Base-by-base conservation (phyloP, 2,888 invertebrate species). In the Andrena marginata region DNA sequence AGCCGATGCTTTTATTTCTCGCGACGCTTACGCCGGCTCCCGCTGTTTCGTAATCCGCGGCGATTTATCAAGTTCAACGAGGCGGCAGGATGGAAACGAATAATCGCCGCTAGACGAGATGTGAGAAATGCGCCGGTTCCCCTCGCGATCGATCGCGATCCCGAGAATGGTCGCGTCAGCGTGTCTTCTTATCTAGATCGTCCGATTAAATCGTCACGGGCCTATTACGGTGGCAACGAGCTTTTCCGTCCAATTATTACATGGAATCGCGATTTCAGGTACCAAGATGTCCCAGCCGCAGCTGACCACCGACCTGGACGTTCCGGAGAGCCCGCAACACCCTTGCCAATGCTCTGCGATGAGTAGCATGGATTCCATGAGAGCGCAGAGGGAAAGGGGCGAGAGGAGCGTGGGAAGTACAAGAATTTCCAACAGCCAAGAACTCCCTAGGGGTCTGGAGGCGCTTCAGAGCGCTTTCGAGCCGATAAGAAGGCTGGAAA, bases 271-370 rank as follows among this genome's bases (percentile, higher is more conserved):
- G 56, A 23, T 89, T 88, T 35, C 82, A 90, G 90, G 77, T 73
- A 69, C 33, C 67, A 86, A 77, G 31, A 90, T 90, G 90, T 90
- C 90, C 16, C 90, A 90, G 63, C 72, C 85, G 67, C 87, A 87
- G 75, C 77, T 88, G 48, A 82, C 86, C 56, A 85, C 60, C 67
- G 90, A 90, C 59, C 62, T 88, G 81, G 90, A 90, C 73, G 82
- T 83, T 29, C 72, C 87, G 64, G 89, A 90, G 75, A 84, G 80
- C 63, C 78, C 87, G 59, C 90, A 89, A 81, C 90, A 89, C 70
- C 77, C 90, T 54, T 90, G 90, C 59, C 90, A 90, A 60, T 90
- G 90, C 77, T 89, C 90, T 13, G 84, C 88, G 6, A 90, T 90
- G 80, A 85, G 83, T 67, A 87, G 81, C 71, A 87, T 89, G 70